Base-by-base conservation (phyloP, 2,888 invertebrate genomes). In the Drosophila putrida region DNA sequence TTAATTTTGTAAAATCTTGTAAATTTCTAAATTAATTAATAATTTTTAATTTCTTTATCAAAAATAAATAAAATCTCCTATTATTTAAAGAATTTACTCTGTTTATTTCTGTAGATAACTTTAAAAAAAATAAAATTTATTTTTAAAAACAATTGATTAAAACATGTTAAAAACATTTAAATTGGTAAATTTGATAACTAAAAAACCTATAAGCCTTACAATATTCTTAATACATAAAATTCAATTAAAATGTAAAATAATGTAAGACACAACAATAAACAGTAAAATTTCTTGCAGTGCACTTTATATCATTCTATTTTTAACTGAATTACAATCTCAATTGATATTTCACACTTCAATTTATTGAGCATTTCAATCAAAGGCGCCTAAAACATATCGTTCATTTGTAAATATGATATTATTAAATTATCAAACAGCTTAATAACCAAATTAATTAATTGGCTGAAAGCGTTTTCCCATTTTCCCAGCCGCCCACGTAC, bases 361-460 rank as follows among this genome's bases (percentile, higher is more conserved):
- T 78, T 61, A 58, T 78, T 55, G 59, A 27, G 35, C 10, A 57
- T 71, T 82, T 82, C 82, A 84, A 88, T 88, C 85, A 68, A 46
- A 28, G 47, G 53, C 46, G 58, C 35, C 47, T n/a, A 6, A n/a
- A 36, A 4, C 61, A 46, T 10, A 46, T 35, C 43, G 27, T 43
- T 62, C 25, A 53, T 59, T 6, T 75, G 58, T 68, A 66, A 75
- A 55, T 47, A 36, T 79, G 33, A 74, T 66, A 58, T 64, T 51
- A 71, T 57, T 53, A 72, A 62, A 71, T 67, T 50, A 72, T 72
- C 67, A 68, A 70, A 60, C 55, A 39, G 39, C 20, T 50, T 8
- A 36, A 49, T 50, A 65, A 51, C 11, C 25, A 53, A 51, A 69
- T 78, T 57, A 76, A 84, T 79, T 82, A 79, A 69, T 73, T 69